Evolutionary conservation across 2,113 vertebrate species (phyloP).

Genomic region (Ceuthmochares aereus): DNA sequence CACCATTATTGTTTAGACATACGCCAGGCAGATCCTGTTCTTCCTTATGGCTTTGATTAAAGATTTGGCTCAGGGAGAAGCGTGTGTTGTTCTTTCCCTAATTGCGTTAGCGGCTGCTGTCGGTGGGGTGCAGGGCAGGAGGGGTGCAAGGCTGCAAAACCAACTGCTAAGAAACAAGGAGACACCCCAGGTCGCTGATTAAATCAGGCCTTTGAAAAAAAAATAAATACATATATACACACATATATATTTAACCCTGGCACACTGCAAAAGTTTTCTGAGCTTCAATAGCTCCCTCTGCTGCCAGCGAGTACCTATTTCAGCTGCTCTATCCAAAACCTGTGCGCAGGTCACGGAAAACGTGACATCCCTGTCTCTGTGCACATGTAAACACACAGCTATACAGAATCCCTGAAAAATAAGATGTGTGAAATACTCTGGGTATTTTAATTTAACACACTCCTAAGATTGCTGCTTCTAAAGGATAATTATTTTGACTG

Average conservation of each 20-base stretch:
- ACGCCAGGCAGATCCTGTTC: not conserved
- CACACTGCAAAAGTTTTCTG: accelerated
- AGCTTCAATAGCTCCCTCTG: conserved; percentile 52
- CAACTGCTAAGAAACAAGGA: not conserved
- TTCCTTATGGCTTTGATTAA: conserved; percentile 15
- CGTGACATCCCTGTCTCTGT: accelerated
- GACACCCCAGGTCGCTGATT: not conserved
- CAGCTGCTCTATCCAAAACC: not conserved
- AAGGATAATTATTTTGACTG: not conserved
- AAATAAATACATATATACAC: too few relatives aligned
- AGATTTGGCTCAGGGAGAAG: not conserved
- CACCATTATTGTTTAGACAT: conserved; percentile 22
- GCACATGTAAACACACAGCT: too few relatives aligned
- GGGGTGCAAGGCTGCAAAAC: too few relatives aligned
- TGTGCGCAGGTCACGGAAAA: not conserved
- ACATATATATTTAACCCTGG: too few relatives aligned
- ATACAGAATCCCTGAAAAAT: not conserved
- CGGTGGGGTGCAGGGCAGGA: too few relatives aligned
- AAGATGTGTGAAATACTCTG: not conserved
- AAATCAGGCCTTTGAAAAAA: not conserved
- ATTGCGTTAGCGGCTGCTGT: not conserved
- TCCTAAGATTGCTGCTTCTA: not conserved
- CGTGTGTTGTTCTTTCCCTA: not conserved
- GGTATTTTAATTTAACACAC: not conserved
- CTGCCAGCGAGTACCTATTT: not conserved